Conservation (phyloP, 2,888 invertebrate genomes). For the Seira ritae region DNA sequence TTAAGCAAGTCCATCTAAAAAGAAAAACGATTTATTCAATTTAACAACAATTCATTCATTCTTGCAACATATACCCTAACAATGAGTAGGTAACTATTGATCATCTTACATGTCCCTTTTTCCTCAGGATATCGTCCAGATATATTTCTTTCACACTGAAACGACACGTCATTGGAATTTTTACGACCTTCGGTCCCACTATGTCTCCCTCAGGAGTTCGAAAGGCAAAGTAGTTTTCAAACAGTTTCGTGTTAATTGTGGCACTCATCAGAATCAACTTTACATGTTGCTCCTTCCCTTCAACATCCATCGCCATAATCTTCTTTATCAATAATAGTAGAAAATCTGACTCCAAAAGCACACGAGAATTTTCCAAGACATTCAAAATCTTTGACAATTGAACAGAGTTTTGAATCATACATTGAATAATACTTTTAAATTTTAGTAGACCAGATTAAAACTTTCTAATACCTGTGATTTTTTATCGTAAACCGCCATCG, state of each 20-base stretch:
- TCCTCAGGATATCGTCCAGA: conserved; percentile 56
- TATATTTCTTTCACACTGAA: conserved; percentile 67
- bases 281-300: conserved; percentile 81
- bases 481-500: conserved; percentile 60
- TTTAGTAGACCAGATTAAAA: no score
- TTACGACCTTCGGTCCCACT: conserved; percentile 63
- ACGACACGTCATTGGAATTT: conserved; percentile 58
- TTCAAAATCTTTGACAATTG: no score
- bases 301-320: conserved; percentile 76
- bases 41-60: conserved; percentile 30
- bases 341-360: background rate
- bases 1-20: conserved; percentile 48
- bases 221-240: conserved; percentile 81
- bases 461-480: conserved; percentile 63
- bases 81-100: no score
- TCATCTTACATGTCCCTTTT: no score
- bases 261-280: conserved; percentile 95
- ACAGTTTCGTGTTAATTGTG: conserved; percentile 86
- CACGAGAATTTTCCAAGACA: background rate
- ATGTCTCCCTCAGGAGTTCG: conserved; percentile 27
- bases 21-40: no score
- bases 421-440: no score
- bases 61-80: no score
- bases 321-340: conserved; percentile 81
- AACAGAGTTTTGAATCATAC: no score